Base-by-base conservation (phyloP, 2,113 vertebrate species). In the Lycaon pictus region DNA sequence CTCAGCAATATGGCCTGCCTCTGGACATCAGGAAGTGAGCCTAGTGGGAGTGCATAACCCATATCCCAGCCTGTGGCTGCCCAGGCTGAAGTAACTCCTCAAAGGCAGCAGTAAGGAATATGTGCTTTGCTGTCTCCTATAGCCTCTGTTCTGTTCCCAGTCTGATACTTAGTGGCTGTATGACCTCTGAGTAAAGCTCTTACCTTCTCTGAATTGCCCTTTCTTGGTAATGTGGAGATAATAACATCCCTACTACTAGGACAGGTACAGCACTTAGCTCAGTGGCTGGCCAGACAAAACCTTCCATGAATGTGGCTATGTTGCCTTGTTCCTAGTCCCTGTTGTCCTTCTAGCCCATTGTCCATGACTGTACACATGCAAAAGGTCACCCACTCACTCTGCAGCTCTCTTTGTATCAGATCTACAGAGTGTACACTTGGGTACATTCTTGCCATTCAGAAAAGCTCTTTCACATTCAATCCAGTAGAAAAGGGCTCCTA, bases 161-260 rank as follows among this genome's bases (percentile, higher is more conserved):
- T 63, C 88, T 76, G 72, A 48, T 85, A 10, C 83, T 76, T 48
- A 32, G 4, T 69, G 82, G 55, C 48, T 17, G 1, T 72, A 32
- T n/a, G 67, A 86, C 56, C 43, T 62, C 56, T 51, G 19, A 93
- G 32, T 62, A 92, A 92, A 88, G 72, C 43, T 83, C 67, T 62
- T 87, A 67, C 62, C 9, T 1, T 60, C 15, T 94, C 69, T 80
- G 56, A 32, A 4, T 29, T 25, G 3, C 62, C 23, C 5, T 93
- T 89, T 81, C 69, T 84, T 48, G 2, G 32, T 58, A 10, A 80
- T 19, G 29, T 65, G 81, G 60, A 48, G 56, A 32, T 35, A 35
- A 29, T 25, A 62, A 7, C 3, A 7, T 48, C 35, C 48, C 20
- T 9, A 10, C 29, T 11, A 0, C 20, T 19, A 32, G 53, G 56